Conservation (phyloP, 2,113 vertebrate genomes). For the Siniperca knerii region DNA sequence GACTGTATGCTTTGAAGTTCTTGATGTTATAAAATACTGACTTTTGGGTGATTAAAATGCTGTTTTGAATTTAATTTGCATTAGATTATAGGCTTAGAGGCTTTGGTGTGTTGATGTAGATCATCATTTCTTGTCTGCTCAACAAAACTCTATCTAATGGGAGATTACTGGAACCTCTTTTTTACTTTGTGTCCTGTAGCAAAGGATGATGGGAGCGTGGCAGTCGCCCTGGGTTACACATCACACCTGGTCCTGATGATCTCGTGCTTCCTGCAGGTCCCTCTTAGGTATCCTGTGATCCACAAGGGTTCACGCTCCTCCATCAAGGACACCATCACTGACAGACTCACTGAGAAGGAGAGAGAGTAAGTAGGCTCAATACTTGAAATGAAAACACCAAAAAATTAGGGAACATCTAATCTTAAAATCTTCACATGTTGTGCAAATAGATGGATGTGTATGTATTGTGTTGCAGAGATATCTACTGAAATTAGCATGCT, state of each 20-base stretch:
- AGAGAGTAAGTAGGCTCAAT: constrained; percentile 91
- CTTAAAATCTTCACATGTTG: not conserved
- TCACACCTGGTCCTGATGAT: constrained; percentile 98
- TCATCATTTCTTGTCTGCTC: not conserved
- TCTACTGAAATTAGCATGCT: no score
- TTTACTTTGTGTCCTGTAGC: constrained; percentile 81
- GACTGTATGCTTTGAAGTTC: constrained; percentile 36
- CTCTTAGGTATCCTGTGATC: constrained; percentile 96
- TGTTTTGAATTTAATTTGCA: constrained; percentile 27
- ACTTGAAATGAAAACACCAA: not conserved
- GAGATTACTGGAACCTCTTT: constrained; percentile 17
- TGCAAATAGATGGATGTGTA: not conserved
- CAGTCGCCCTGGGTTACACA: constrained; percentile 97
- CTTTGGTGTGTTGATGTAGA: constrained; percentile 16
- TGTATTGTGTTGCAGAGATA: no score
- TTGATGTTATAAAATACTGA: constrained; percentile 30
- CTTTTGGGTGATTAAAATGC: constrained; percentile 18
- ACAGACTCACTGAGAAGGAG: constrained; percentile 97
- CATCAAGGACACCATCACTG: constrained; percentile 98
- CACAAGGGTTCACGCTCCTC: constrained; percentile 97
- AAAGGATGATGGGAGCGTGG: constrained; percentile 96
- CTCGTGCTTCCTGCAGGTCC: constrained; percentile 97
- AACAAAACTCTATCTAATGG: not conserved
- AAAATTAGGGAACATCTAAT: not conserved
- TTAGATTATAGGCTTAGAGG: not conserved